phyloP scores from a whole-genome alignment of 2,888 invertebrate genomes.

The Subacronicta megacephala region DNA sequence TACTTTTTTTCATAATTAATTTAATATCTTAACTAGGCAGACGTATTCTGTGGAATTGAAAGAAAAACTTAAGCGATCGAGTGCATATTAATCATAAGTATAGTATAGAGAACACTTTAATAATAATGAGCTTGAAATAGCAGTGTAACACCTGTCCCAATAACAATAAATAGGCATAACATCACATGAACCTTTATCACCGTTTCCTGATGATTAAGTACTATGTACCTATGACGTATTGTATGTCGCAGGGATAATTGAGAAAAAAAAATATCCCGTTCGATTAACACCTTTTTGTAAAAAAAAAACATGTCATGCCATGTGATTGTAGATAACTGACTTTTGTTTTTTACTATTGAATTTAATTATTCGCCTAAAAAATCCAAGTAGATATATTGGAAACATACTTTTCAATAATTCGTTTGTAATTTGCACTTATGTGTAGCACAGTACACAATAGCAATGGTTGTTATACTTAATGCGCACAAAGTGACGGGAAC shows the following conservation, averaged over 20 bases:
- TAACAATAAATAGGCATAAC: conserved; percentile 16
- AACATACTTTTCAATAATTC: too few species aligned
- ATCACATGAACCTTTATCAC: conserved; percentile 10
- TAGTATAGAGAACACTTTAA: conserved; percentile 18
- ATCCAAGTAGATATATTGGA: too few species aligned
- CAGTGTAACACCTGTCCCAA: conserved; percentile 33
- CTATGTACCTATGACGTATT: conserved; percentile 17
- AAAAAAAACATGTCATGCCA: too few species aligned
- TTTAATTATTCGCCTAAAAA: too few species aligned
- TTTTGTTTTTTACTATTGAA: too few species aligned
- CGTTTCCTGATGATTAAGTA: conserved; percentile 31
- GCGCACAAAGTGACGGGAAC: too few species aligned
- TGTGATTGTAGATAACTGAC: too few species aligned
- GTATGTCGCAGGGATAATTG: conserved; percentile 12
- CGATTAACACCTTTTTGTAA: too few species aligned
- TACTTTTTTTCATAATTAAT: conserved; percentile 57
- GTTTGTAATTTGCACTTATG: too few species aligned
- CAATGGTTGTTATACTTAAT: too few species aligned
- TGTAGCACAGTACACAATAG: too few species aligned
- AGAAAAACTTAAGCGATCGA: conserved; percentile 21
- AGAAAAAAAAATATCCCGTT: too few species aligned
- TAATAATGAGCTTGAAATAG: conserved; percentile 26
- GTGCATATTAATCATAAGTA: conserved; percentile 34
- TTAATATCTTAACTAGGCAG: conserved; percentile 67
- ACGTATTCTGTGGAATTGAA: conserved; percentile 23